Evolutionary conservation across 2,797 vertebrate genomes (phyloP).

Genomic region (Chloroceryle amazona): DNA sequence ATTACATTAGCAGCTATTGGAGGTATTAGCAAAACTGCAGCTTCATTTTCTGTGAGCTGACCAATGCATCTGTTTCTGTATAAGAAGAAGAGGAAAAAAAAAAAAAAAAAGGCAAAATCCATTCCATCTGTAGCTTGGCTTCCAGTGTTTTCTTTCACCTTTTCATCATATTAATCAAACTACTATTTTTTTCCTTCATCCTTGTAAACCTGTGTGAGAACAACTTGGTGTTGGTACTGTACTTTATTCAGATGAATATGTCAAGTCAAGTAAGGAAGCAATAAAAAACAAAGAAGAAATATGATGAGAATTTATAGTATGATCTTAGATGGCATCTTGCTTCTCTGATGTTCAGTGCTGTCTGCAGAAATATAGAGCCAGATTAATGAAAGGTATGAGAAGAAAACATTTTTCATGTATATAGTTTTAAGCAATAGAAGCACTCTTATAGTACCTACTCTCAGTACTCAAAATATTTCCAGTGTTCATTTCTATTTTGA

Average conservation of each 20-base stretch:
- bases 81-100: neutral
- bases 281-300: conserved; percentile 68
- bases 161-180: conserved; percentile 40
- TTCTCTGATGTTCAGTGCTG: conserved; percentile 48
- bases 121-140: neutral
- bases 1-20: neutral
- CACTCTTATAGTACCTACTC: neutral
- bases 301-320: conserved; percentile 56
- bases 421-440: conserved; percentile 29
- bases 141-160: conserved; percentile 29
- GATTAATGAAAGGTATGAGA: conserved; percentile 53
- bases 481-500: neutral
- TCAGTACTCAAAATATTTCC: neutral
- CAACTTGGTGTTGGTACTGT: conserved; percentile 12
- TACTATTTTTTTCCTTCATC: neutral
- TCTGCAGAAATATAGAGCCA: conserved; percentile 14
- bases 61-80: neutral
- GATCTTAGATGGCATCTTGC: conserved; percentile 34
- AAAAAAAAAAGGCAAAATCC: neutral
- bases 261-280: conserved; percentile 56
- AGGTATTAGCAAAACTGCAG: neutral
- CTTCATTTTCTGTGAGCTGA: neutral
- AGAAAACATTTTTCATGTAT: conserved; percentile 10
- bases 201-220: conserved; percentile 47
- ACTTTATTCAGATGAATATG: conserved; percentile 73